phyloP scores from a whole-genome alignment of 1,140 invertebrate genomes.

The Sarcophaga peregrina region DNA sequence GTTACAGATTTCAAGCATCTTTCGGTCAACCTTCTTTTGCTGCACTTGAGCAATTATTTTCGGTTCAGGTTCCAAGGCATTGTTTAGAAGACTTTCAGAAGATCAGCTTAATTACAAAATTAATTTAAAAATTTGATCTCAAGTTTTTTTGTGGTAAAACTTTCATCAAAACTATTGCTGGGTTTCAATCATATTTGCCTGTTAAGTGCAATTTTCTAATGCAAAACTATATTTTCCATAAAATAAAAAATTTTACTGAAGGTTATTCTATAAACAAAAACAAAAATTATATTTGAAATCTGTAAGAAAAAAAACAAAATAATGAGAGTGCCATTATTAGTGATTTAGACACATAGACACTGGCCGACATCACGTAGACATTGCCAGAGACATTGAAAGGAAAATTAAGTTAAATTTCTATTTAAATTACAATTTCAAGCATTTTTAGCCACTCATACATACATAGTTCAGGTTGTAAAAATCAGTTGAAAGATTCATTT shows the following conservation, averaged over 20 bases:
- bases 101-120: too few species aligned
- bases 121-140: too few species aligned
- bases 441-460: too few species aligned
- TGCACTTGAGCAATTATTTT: too few species aligned
- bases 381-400: not conserved
- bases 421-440: too few species aligned
- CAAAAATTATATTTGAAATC: not conserved
- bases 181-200: not conserved
- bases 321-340: not conserved
- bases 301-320: not conserved
- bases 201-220: slow-evolving; percentile 4
- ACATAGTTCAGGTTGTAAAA: too few species aligned
- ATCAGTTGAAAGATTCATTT: too few species aligned
- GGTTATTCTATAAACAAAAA: not conserved
- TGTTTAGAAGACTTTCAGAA: too few species aligned
- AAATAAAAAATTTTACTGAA: not conserved
- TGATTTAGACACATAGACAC: not conserved
- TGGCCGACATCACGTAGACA: not conserved
- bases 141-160: not conserved
- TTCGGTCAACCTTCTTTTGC: too few species aligned
- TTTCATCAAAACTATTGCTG: not conserved
- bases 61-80: too few species aligned
- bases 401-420: not conserved
- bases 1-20: too few species aligned
- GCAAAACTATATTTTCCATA: not conserved